Percentiles rank a stretch among this genome's conserved stretches.
Evolutionary conservation across 2,113 vertebrate genomes (phyloP).

Genomic region (Entelurus aequoreus): DNA sequence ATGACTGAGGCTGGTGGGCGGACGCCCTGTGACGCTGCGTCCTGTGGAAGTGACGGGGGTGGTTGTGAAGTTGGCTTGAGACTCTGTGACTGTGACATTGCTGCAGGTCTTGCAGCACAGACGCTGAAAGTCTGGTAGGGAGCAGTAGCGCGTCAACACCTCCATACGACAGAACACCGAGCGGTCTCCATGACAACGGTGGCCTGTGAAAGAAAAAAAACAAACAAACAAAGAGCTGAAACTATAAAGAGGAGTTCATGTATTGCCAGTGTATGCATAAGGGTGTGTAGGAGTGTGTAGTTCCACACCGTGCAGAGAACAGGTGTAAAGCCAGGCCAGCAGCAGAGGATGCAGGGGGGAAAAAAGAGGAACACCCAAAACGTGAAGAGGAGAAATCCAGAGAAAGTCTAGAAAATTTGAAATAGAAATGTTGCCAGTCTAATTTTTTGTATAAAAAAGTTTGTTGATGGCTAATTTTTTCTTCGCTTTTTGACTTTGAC

Average conservation of each 20-base stretch:
- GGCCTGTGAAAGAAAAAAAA: slow-evolving; percentile 83
- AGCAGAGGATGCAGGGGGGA: slow-evolving; percentile 49
- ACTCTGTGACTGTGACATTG: slow-evolving; percentile 47
- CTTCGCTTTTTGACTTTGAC: slow-evolving; percentile 9
- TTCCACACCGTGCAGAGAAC: slow-evolving; percentile 42
- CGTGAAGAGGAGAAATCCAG: slow-evolving; percentile 37
- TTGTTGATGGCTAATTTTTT: slow-evolving; percentile 1
- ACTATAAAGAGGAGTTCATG: slow-evolving; percentile 6
- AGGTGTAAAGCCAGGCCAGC: slow-evolving; percentile 48
- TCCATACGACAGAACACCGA: slow-evolving; percentile 92
- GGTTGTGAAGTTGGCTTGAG: slow-evolving; percentile 12
- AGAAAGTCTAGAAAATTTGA: slow-evolving; percentile 45
- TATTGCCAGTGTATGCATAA: slow-evolving; percentile 10
- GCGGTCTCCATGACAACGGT: slow-evolving; percentile 87
- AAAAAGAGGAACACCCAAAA: slow-evolving; percentile 37
- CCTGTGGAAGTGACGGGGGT: slow-evolving; percentile 7
- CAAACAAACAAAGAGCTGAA: slow-evolving; percentile 40
- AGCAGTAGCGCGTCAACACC: slow-evolving; percentile 83
- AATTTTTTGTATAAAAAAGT: slow-evolving; percentile 32
- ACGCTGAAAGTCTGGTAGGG: slow-evolving; percentile 82
- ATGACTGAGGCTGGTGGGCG: slow-evolving; percentile 20
- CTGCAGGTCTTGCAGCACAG: slow-evolving; percentile 92
- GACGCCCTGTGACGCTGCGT: slow-evolving; percentile 7
- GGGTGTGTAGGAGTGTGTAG: slow-evolving; percentile 10
- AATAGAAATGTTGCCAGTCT: slow-evolving; percentile 45